Percentiles rank a stretch among this genome's conserved stretches.
Conservation (phyloP, 1,140 invertebrate species). For the Eurosta solidaginis region DNA sequence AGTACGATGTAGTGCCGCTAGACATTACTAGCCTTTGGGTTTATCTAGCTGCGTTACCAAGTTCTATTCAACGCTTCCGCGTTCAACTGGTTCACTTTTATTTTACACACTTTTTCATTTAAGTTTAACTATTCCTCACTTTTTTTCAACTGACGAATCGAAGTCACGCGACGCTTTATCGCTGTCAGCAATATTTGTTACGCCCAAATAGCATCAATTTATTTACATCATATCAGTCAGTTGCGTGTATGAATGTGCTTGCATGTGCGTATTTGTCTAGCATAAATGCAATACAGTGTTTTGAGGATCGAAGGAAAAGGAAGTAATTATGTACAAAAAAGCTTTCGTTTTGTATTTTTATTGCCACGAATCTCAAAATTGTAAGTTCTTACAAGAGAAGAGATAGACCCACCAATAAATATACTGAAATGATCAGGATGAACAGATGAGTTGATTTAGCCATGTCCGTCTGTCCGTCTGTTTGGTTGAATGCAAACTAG, state of each 20-base stretch:
- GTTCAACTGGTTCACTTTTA: not conserved
- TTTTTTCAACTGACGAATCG: not conserved
- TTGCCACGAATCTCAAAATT: too few species aligned
- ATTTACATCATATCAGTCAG: conserved; percentile 4
- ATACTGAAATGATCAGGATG: too few species aligned
- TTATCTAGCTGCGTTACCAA: not conserved
- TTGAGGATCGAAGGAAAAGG: too few species aligned
- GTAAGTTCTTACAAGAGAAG: too few species aligned
- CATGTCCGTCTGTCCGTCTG: too few species aligned
- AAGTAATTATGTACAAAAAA: too few species aligned
- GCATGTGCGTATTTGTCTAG: too few species aligned
- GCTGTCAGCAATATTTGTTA: not conserved
- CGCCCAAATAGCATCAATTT: not conserved
- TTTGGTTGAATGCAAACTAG: too few species aligned
- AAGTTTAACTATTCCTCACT: not conserved
- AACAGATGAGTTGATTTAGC: too few species aligned
- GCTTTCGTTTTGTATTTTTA: too few species aligned
- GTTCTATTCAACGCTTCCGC: not conserved
- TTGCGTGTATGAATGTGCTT: not conserved
- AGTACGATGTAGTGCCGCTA: not conserved
- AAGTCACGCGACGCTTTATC: not conserved
- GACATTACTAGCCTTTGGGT: not conserved
- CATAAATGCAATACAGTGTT: too few species aligned
- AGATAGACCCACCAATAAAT: too few species aligned
- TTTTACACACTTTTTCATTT: not conserved